phyloP scores from a whole-genome alignment of 1,140 invertebrate genomes.

The Hylaeus anthracinus region DNA sequence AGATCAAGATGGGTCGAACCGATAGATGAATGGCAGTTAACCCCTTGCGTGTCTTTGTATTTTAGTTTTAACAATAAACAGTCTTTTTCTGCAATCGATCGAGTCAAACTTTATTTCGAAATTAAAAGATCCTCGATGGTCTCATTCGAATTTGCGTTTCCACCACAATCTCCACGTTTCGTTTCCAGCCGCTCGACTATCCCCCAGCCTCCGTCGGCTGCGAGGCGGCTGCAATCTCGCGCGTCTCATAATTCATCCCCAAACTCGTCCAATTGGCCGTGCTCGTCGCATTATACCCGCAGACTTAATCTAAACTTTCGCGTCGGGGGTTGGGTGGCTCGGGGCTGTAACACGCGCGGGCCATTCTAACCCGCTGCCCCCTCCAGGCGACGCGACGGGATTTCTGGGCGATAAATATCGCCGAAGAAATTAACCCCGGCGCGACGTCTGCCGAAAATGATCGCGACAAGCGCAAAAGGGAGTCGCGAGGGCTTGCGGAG shows the following conservation, averaged over 20 bases:
- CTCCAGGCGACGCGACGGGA: not conserved
- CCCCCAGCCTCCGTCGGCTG: not conserved
- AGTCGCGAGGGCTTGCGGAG: not conserved
- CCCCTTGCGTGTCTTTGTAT: too few relatives aligned
- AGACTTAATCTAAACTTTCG: constrained; percentile 74
- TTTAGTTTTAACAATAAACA: too few relatives aligned
- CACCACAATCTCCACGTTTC: too few relatives aligned
- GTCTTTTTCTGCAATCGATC: too few relatives aligned
- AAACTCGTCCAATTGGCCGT: constrained; percentile 74
- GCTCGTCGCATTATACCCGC: constrained; percentile 73
- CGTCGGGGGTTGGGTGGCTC: not conserved
- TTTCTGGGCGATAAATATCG: constrained; percentile 15
- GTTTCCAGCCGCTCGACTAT: too few relatives aligned
- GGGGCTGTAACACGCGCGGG: not conserved
- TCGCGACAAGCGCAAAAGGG: not conserved
- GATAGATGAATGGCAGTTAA: too few relatives aligned
- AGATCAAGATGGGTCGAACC: too few relatives aligned
- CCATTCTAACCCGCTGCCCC: too few relatives aligned
- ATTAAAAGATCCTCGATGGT: too few relatives aligned
- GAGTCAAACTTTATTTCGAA: too few relatives aligned
- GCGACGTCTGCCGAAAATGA: not conserved
- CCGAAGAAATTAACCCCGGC: constrained; percentile 19
- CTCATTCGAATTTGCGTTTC: too few relatives aligned
- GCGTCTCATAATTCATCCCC: constrained; percentile 69
- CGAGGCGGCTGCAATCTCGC: constrained; percentile 56